Conservation (phyloP, 2,113 vertebrate species). For the Cottus gobio region DNA sequence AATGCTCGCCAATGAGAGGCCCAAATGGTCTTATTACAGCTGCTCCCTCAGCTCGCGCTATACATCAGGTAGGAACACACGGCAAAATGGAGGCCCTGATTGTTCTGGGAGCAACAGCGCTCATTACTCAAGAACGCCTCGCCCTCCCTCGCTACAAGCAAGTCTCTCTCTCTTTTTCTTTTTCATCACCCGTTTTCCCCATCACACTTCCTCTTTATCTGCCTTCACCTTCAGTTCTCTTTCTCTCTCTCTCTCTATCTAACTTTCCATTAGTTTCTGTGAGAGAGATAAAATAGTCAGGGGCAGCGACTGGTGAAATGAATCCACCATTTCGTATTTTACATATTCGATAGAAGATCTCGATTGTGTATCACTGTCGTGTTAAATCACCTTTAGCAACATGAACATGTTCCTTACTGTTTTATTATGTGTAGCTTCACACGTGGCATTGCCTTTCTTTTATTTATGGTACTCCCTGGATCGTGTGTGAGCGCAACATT, state of each 20-base stretch:
- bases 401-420: not conserved
- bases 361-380: not conserved
- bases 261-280: conserved; percentile 12
- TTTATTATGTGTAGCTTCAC: not conserved
- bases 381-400: not conserved
- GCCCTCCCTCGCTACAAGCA: conserved; percentile 54
- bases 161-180: conserved; percentile 41
- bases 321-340: conserved; percentile 14
- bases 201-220: conserved; percentile 46
- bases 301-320: not conserved
- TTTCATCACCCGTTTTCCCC: conserved; percentile 38
- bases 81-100: conserved; percentile 82
- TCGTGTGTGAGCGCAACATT: not conserved
- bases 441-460: no score
- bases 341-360: not conserved
- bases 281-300: conserved; percentile 10
- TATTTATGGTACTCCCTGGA: conserved; percentile 1
- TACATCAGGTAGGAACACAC: conserved; percentile 83
- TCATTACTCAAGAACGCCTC: conserved; percentile 82
- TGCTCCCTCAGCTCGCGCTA: conserved; percentile 79
- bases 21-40: conserved; percentile 85
- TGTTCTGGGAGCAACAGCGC: conserved; percentile 84
- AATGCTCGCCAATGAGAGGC: conserved; percentile 83
- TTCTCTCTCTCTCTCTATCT: not conserved
- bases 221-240: conserved; percentile 17